These are phyloP conservation scores for Diarsia rubi DNA, from an alignment of 2,888 invertebrate genomes.

Conservation along the genomic window DNA sequence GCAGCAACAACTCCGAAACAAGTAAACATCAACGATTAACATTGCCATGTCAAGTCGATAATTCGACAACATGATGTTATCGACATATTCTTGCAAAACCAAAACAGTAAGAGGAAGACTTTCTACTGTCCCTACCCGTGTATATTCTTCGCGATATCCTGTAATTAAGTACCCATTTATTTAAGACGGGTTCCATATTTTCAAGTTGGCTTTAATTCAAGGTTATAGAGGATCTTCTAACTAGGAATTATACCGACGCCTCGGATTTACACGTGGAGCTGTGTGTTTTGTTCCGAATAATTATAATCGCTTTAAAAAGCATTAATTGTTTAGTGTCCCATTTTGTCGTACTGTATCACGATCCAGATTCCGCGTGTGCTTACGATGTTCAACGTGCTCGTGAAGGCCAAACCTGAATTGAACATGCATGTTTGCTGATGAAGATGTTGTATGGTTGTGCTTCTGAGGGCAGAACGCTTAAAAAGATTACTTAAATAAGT, in stretches of 20 bases:
- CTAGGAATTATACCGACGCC: background rate
- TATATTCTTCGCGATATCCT: background rate
- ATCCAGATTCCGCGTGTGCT: too few species aligned
- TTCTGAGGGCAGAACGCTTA: too few species aligned
- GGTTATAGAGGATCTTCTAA: background rate
- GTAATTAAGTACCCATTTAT: conserved; percentile 10
- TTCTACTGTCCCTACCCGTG: background rate
- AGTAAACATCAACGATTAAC: conserved; percentile 42
- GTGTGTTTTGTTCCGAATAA: too few species aligned
- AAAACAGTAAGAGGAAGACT: background rate
- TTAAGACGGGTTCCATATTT: background rate
- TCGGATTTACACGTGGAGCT: too few species aligned
- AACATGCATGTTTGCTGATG: too few species aligned
- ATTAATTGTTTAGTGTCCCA: too few species aligned
- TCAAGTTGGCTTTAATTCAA: background rate
- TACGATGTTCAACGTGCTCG: too few species aligned
- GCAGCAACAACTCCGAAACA: conserved; percentile 27
- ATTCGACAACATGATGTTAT: conserved; percentile 19
- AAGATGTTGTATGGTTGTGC: too few species aligned
- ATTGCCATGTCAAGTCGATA: conserved; percentile 29
- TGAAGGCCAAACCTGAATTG: too few species aligned
- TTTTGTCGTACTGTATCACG: too few species aligned
- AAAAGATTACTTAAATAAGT: too few species aligned
- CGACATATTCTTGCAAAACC: conserved; percentile 29
- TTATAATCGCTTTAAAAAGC: too few species aligned